Conservation (phyloP, 2,888 invertebrate species). For the Tetragonisca angustula region DNA sequence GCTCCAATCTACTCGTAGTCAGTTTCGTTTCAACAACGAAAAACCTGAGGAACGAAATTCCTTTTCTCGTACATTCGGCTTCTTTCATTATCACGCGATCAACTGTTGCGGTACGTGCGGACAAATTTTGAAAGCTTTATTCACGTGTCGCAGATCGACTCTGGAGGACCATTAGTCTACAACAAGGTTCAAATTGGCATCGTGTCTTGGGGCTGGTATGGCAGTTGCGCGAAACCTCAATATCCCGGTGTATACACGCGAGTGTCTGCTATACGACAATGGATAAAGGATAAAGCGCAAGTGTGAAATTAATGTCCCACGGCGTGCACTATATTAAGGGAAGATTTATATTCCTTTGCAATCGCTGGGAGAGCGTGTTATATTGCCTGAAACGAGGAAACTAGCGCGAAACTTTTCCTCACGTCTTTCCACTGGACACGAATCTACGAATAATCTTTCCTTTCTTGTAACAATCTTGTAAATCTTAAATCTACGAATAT, state of each 20-base stretch:
- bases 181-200: constrained; percentile 77
- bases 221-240: constrained; percentile 75
- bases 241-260: constrained; percentile 81
- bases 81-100: neutral
- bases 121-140: neutral
- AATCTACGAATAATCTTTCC: neutral
- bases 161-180: constrained; percentile 79
- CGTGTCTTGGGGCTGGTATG: constrained; percentile 77
- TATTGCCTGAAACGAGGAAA: neutral
- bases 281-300: constrained; percentile 67
- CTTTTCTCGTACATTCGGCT: neutral
- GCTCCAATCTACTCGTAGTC: no score
- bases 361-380: neutral
- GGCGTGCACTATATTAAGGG: neutral
- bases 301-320: constrained; percentile 55
- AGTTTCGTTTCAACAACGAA: neutral
- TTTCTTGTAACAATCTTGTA: neutral
- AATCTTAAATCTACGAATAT: neutral
- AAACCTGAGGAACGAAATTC: neutral
- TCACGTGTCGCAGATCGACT: constrained; percentile 74
- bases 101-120: neutral
- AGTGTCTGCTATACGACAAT: constrained; percentile 73
- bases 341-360: constrained; percentile 27
- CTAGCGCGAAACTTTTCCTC: neutral
- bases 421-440: neutral